phyloP scores from a whole-genome alignment of 2,113 vertebrate genomes.

The Periophthalmodon schlosseri region DNA sequence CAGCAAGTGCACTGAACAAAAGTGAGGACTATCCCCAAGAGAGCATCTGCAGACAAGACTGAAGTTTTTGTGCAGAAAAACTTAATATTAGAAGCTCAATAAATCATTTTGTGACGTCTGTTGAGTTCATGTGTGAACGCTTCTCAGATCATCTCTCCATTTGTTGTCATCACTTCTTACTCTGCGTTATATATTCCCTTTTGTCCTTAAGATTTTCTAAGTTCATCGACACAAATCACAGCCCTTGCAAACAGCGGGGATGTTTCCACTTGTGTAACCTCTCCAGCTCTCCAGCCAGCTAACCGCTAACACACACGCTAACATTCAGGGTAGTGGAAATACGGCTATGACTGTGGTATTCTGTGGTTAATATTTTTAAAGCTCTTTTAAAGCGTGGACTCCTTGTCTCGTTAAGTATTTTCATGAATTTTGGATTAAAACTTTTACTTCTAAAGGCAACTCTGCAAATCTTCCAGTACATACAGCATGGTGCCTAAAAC shows the following conservation, averaged over 20 bases:
- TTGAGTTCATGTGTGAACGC: conserved; percentile 25
- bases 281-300: conserved; percentile 56
- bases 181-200: conserved; percentile 9
- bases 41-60: conserved; percentile 13
- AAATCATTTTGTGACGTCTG: conserved; percentile 29
- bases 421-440: conserved; percentile 24
- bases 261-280: conserved; percentile 64
- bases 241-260: conserved; percentile 53
- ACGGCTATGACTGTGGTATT: conserved; percentile 35
- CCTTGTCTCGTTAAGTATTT: conserved; percentile 7
- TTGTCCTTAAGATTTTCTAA: conserved; percentile 38
- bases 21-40: conserved; percentile 10
- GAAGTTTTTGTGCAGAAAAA: background rate
- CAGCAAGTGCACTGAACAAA: conserved; percentile 39
- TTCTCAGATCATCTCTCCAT: conserved; percentile 32
- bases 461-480: background rate
- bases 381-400: conserved; percentile 14
- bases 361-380: conserved; percentile 45
- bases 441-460: conserved; percentile 6
- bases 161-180: conserved; percentile 40
- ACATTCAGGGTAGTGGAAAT: conserved; percentile 54
- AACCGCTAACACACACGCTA: conserved; percentile 57
- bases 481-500: background rate
- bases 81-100: conserved; percentile 19
- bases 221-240: conserved; percentile 56